Percentiles rank a stretch among this genome's conserved stretches.
phyloP scores from a whole-genome alignment of 2,888 invertebrate genomes.

The Nemotelus nigrinus region DNA sequence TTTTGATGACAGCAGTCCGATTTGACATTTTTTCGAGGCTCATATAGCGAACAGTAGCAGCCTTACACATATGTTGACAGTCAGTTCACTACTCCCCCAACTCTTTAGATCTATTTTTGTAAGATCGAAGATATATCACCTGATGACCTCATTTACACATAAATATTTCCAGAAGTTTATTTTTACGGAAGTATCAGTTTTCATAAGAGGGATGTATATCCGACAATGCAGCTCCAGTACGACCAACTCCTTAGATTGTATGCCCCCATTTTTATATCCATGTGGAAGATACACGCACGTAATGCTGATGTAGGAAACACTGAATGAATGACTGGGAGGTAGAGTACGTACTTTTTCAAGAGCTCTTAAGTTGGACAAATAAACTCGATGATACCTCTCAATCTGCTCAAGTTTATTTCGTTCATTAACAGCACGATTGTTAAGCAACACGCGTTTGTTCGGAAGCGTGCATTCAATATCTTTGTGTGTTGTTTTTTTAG shows the following conservation, averaged over 20 bases:
- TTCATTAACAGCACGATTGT: neutral
- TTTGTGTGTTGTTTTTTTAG: neutral
- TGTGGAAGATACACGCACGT: no score
- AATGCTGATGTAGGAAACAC: no score
- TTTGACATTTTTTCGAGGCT: no score
- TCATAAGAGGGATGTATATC: slow-evolving; percentile 20
- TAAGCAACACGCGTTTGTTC: neutral
- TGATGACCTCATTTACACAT: slow-evolving; percentile 38
- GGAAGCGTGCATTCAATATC: neutral
- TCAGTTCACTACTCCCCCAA: neutral
- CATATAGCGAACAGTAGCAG: neutral
- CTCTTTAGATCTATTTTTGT: slow-evolving; percentile 28
- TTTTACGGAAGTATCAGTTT: slow-evolving; percentile 37
- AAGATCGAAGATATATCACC: slow-evolving; percentile 31
- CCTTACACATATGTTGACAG: neutral
- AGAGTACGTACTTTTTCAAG: neutral
- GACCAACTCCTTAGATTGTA: neutral
- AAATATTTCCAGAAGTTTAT: slow-evolving; percentile 25
- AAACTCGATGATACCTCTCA: slow-evolving; percentile 8
- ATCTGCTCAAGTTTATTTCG: slow-evolving; percentile 9
- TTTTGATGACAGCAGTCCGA: no score
- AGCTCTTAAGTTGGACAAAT: neutral
- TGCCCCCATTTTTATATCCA: neutral
- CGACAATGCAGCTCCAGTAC: neutral
- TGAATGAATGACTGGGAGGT: neutral